Base-by-base conservation (phyloP, 2,113 vertebrate genomes). In the Puffinus mauretanicus region DNA sequence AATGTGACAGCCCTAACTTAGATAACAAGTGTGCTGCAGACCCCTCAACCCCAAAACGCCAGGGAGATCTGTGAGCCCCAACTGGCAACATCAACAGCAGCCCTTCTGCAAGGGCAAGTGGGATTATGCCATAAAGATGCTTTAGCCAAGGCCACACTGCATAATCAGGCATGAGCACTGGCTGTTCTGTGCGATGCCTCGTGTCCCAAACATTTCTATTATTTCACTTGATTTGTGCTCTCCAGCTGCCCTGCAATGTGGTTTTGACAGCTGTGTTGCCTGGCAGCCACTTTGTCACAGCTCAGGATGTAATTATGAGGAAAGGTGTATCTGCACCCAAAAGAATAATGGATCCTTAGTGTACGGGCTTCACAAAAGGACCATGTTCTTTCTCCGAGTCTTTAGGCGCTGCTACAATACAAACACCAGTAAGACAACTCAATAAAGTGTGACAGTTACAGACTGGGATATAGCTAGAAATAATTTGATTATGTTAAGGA, bases 181-280 rank as follows among this genome's bases (percentile, higher is more conserved):
- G 10, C 34, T 78, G 67, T 80, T 76, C 77, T 19, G 32, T 44
- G 82, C 8, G 1, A 32, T 71, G 44, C 64, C 47, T 84, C 1
- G 0, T 79, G 38, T 88, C 81, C 86, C 61, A 46, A 75, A 47
- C 49, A 62, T 79, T 89, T 85, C 32, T 86, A 30, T 82, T 94
- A 60, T 82, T 82, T 65, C 76, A 26, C 52, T 86, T 65, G 69
- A 82, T 84, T 84, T 82, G 88, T 91, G 77, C 57, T 88, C 49
- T 79, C 73, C 91, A 65, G 11, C 34, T 82, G 69, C 86, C 54
- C 49, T 57, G 52, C 65, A 91, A n/a, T 51, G 61, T 78, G 36
- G 51, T 79, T 95, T 75, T 90, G 88, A 93, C 77, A 89, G 64
- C 93, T 82, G 52, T 79, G 73, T 94, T 95, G 80, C 83, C 86